Conservation (phyloP, 2,797 vertebrate species). For the Anolis apletophallus region DNA sequence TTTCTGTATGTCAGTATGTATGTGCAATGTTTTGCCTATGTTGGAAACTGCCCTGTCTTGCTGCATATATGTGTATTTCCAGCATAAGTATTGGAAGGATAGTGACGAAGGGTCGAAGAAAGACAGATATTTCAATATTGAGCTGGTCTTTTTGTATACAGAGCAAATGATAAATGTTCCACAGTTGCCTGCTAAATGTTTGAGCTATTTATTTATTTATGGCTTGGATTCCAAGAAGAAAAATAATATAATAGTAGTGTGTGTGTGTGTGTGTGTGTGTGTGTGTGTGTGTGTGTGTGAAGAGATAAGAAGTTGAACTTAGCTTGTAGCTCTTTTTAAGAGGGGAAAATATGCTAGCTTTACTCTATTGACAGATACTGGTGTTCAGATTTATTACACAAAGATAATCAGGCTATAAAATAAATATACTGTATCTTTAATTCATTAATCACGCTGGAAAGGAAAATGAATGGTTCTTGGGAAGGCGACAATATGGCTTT, state of each 20-base stretch:
- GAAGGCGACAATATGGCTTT: slow-evolving; percentile 77
- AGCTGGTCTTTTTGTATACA: too few species aligned
- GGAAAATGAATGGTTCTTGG: slow-evolving; percentile 75
- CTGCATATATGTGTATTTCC: too few species aligned
- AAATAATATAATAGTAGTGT: slow-evolving; percentile 59
- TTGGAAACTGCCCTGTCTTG: too few species aligned
- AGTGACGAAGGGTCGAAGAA: too few species aligned
- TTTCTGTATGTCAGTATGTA: too few species aligned
- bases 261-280: too few species aligned
- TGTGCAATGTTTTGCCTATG: too few species aligned
- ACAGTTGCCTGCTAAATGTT: slow-evolving; percentile 11
- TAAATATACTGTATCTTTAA: slow-evolving; percentile 80
- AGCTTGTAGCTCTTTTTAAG: slow-evolving; percentile 75
- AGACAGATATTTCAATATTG: too few species aligned
- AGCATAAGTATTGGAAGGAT: too few species aligned
- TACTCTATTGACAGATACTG: slow-evolving; percentile 75
- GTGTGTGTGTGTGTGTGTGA: too few species aligned
- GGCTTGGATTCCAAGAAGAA: slow-evolving; percentile 61
- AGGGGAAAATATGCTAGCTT: slow-evolving; percentile 69
- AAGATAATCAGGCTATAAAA: slow-evolving; percentile 80
- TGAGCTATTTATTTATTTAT: slow-evolving; percentile 64
- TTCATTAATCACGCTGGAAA: slow-evolving; percentile 80
- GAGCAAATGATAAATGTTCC: slow-evolving; percentile 30
- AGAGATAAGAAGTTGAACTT: slow-evolving; percentile 71
- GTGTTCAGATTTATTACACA: slow-evolving; percentile 82